Evolutionary conservation across 2,888 invertebrate species (phyloP), one percentile per base, ranked within the genome.

Genomic region (Heliconius charithonia): DNA sequence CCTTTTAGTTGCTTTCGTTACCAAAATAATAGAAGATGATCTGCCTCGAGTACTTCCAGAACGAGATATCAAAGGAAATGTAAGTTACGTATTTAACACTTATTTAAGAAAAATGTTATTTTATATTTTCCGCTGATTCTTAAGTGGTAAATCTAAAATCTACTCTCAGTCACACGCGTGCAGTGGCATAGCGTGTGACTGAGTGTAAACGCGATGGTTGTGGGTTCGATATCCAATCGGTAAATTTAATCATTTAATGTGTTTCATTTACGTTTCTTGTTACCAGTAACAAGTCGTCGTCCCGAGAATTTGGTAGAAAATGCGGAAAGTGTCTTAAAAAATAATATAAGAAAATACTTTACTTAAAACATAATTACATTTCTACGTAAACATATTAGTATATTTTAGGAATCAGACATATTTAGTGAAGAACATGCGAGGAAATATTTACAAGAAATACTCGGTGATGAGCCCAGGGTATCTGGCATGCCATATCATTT

Each of bases 381-480:
- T n/a, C n/a, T 27, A 62, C 13, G 12, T 27, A 25, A 4, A 12
- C 4, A 25, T 62, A 1, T 62, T 4, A 62, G 13, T 27, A 63
- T 45, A 45, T 74, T 65, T 27, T 27, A 93, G 93, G 86, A 87
- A 74, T 81, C 87, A 13, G 84, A 86, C 51, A 85, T 83, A 7
- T 94, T 94, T 84, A 92, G 93, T 77, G 94, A 95, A 76, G 92
- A 91, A 74, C 80, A 86, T 0, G 92, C 94, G 0, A 84, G 84
- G 79, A 80, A 83, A 0, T 91, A 92, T 82, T 82, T 95, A 0
- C 10, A 85, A 12, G 79, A 84, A 22, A 91, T 94, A 10, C 77
- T 92, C 2, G 94, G 94, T 0, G 83, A 86, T 0, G 81, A 85
- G 77, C 92, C 94, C 0, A 83, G 93, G 3, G 93, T 94, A 13